Conservation (phyloP, 2,888 invertebrate species). For the Entomobrya multifasciata region DNA sequence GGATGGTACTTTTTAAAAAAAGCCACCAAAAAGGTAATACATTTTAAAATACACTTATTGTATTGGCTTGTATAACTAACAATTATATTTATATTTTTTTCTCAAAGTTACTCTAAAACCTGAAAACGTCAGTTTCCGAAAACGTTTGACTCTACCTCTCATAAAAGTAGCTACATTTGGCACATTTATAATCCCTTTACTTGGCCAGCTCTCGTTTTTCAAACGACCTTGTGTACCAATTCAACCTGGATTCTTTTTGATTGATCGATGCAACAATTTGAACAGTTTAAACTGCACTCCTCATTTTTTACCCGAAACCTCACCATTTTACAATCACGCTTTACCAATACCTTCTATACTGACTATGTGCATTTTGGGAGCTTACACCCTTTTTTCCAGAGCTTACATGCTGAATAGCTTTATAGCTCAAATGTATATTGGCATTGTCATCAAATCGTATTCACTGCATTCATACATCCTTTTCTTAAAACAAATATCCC, state of each 20-base stretch:
- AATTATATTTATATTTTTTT: too few species aligned
- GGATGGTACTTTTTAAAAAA: not conserved
- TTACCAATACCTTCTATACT: not conserved
- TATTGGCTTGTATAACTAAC: not conserved
- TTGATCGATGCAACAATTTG: constrained; percentile 3
- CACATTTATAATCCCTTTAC: not conserved
- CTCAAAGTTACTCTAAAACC: not conserved
- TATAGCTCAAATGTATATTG: not conserved
- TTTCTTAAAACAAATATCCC: too few species aligned
- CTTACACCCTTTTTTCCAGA: not conserved
- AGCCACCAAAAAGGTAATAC: not conserved
- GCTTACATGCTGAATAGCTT: constrained; percentile 16
- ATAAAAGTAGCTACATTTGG: not conserved
- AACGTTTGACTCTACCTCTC: not conserved
- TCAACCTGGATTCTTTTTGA: constrained; percentile 28
- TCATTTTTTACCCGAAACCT: not conserved
- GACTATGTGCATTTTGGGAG: not conserved
- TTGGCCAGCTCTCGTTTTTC: not conserved
- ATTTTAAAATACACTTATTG: not conserved
- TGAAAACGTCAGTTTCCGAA: not conserved
- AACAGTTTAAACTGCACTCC: too few species aligned
- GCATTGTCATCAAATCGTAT: not conserved
- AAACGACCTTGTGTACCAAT: not conserved
- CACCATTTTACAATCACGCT: not conserved
- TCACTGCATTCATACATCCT: too few species aligned